Conservation (phyloP, 2,888 invertebrate species). For the Meiosimyza platycephala region DNA sequence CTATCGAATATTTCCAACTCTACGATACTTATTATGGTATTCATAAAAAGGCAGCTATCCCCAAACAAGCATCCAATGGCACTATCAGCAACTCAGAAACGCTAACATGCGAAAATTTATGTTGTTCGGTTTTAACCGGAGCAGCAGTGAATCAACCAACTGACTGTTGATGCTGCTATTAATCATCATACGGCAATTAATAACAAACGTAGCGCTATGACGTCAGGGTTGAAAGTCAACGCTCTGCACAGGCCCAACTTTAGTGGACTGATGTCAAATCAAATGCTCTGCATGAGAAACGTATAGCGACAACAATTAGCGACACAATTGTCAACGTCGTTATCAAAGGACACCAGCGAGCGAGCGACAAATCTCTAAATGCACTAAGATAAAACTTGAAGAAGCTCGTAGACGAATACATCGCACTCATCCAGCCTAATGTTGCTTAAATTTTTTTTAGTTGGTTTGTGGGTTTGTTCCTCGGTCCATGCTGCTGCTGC, state of each 20-base stretch:
- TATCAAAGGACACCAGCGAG: not conserved
- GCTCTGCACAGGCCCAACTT: not conserved
- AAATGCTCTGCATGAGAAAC: too few relatives aligned
- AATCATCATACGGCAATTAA: conserved; percentile 35
- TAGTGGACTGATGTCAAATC: not conserved
- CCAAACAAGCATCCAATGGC: conserved; percentile 9
- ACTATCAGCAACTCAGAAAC: not conserved
- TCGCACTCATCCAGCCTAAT: too few relatives aligned
- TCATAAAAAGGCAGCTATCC: not conserved
- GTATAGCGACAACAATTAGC: too few relatives aligned
- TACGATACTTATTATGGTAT: too few relatives aligned
- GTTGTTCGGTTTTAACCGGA: not conserved
- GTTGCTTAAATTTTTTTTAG: too few relatives aligned
- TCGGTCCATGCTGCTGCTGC: too few relatives aligned
- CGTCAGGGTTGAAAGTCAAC: conserved; percentile 22
- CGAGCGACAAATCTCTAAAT: not conserved
- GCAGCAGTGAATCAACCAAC: not conserved
- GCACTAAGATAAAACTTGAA: not conserved
- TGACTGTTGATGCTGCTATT: conserved; percentile 27
- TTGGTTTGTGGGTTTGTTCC: too few relatives aligned
- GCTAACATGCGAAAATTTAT: not conserved
- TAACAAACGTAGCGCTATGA: conserved; percentile 26
- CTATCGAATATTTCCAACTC: too few relatives aligned
- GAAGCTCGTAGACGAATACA: not conserved
- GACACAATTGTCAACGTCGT: too few relatives aligned